Evolutionary conservation across 2,113 vertebrate genomes (phyloP), one percentile per base, ranked within the genome.

Genomic region (Chelonoidis abingdonii): DNA sequence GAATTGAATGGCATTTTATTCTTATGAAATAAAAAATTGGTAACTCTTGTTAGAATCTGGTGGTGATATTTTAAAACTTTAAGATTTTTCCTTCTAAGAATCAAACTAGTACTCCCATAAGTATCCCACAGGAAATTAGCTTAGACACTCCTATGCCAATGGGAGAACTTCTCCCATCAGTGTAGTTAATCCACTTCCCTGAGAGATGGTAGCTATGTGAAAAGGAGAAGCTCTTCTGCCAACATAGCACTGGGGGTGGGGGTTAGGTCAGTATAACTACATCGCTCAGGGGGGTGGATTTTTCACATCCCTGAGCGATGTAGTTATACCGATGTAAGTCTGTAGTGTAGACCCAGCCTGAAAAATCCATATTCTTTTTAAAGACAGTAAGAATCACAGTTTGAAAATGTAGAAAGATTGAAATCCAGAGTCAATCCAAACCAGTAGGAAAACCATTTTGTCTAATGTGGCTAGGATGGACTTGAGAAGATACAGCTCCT

Each of bases 51-150:
- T 93, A 87, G 25, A 84, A 31, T 90, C 72, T 79, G 59, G 78
- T 49, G 83, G 17, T 52, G 0, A 0, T 84, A 83, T 69, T 91
- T 44, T 41, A 94, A 95, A 59, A 87, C 69, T 90, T 19, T 65
- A 86, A 90, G 27, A 27, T 90, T 80, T 12, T 89, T 80, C 69
- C 13, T 84, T 87, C 38, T 78, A 82, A 95, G 38, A 91, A 57
- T 78, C 76, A 90, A 94, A 82, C n/a, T 65, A 92, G 1, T 14
- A 84, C 0, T 93, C 38, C 29, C 52, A 59, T 53, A 91, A 89
- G 12, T 6, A 41, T 91, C 90, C 81, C 47, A 93, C 93, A 96
- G 52, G 8, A 95, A 96, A 92, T 93, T 79, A 94, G 3, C 38
- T 84, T 84, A 84, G 81, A 83, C 17, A n/a, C 16, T 19, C 65